Evolutionary conservation across 2,113 vertebrate species (phyloP).

Genomic region (Cavia porcellus): DNA sequence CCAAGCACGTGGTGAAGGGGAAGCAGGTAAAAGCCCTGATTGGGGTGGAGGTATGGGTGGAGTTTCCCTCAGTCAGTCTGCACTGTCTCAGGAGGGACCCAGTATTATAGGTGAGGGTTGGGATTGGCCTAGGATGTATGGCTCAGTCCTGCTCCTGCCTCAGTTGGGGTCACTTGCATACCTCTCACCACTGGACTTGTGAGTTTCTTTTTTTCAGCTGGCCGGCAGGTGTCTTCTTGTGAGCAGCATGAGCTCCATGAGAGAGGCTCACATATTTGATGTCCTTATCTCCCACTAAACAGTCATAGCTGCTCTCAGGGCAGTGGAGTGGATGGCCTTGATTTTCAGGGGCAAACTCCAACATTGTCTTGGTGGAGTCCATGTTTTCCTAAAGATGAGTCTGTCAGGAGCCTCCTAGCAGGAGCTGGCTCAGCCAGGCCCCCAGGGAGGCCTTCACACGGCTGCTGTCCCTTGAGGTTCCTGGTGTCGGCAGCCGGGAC

Average conservation of each 20-base stretch:
- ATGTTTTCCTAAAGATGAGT: neutral
- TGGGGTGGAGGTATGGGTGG: neutral
- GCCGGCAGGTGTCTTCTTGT: neutral
- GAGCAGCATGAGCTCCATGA: neutral
- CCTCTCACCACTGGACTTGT: neutral
- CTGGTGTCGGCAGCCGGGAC: neutral
- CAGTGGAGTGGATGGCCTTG: neutral
- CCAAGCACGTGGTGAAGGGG: slow-evolving; percentile 93
- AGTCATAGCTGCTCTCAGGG: neutral
- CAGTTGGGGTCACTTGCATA: neutral
- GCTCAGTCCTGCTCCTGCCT: neutral
- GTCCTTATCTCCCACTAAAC: neutral
- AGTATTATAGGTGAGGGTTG: neutral
- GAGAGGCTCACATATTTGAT: neutral
- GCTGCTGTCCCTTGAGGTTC: neutral
- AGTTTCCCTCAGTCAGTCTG: neutral
- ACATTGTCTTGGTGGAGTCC: neutral
- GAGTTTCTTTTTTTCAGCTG: neutral
- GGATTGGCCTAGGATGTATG: neutral
- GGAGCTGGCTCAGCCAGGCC: neutral
- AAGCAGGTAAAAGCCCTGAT: slow-evolving; percentile 90
- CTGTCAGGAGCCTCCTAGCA: neutral
- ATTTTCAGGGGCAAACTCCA: neutral
- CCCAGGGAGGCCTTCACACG: neutral
- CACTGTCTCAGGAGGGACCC: neutral